Percentiles rank a stretch among this genome's conserved stretches.
Conservation (phyloP, 2,113 vertebrate species). For the Rhinoptilus africanus region DNA sequence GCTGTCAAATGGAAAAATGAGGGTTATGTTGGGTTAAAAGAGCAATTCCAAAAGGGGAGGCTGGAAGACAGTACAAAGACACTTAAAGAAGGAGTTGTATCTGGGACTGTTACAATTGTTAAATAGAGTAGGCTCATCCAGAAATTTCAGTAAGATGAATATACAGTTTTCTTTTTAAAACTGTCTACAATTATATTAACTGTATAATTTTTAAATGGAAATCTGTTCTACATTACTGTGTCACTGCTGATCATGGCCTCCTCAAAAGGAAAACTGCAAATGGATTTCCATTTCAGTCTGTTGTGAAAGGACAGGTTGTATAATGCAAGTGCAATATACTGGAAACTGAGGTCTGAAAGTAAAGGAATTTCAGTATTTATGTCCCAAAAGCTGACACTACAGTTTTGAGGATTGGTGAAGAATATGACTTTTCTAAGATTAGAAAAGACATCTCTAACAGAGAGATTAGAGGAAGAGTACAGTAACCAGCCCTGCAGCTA, state of each 20-base stretch:
- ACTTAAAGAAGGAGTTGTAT: background rate
- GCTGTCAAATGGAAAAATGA: background rate
- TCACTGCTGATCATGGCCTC: background rate
- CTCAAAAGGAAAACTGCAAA: background rate
- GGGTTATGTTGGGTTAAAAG: background rate
- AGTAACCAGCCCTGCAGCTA: slow-evolving; percentile 1
- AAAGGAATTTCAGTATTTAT: background rate
- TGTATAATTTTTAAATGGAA: background rate
- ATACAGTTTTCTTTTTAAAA: background rate
- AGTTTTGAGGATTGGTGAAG: background rate
- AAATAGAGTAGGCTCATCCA: background rate
- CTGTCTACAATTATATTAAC: background rate
- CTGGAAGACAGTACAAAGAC: background rate
- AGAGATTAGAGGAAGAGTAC: background rate
- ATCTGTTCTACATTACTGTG: background rate
- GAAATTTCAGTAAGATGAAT: background rate
- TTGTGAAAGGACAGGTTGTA: background rate
- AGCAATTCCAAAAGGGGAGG: background rate
- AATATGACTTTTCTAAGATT: background rate
- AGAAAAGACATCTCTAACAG: background rate
- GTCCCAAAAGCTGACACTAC: background rate
- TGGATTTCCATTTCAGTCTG: background rate
- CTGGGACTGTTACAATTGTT: background rate
- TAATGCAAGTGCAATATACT: background rate
- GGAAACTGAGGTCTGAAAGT: background rate